phyloP scores from a whole-genome alignment of 2,888 invertebrate genomes.

The Allolobophora icterica region DNA sequence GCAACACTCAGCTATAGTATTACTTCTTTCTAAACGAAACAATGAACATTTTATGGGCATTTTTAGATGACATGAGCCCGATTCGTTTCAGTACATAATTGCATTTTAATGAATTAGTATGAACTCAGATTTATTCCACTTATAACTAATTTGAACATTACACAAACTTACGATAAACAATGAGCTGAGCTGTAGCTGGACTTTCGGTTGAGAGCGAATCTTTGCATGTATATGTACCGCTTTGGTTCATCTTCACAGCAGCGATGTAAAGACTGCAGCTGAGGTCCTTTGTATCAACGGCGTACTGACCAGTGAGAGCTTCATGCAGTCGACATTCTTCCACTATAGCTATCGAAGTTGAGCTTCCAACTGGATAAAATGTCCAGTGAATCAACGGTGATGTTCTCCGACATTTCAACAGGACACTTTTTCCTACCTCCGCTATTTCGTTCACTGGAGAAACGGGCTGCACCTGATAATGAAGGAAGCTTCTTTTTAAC shows the following conservation, averaged over 20 bases:
- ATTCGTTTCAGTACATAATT: too few species aligned
- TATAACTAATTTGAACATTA: too few species aligned
- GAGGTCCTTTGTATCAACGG: not conserved
- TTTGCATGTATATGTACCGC: not conserved
- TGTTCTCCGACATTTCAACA: not conserved
- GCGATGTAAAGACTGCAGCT: not conserved
- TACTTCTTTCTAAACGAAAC: too few species aligned
- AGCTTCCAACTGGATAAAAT: not conserved
- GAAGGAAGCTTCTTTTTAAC: too few species aligned
- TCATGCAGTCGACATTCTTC: not conserved
- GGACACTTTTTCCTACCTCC: not conserved
- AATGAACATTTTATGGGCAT: too few species aligned
- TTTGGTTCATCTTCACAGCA: not conserved
- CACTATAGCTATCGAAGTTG: not conserved
- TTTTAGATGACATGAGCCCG: too few species aligned
- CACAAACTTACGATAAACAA: not conserved
- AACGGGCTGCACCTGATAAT: not conserved
- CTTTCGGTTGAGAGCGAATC: not conserved
- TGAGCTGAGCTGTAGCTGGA: not conserved
- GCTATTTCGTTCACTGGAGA: not conserved
- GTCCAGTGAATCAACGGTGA: not conserved
- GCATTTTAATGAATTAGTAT: too few species aligned
- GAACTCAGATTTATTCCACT: too few species aligned
- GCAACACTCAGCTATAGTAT: too few species aligned
- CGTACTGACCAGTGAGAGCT: not conserved